Evolutionary conservation across 2,888 invertebrate species (phyloP).

Genomic region (Conus canariensis): DNA sequence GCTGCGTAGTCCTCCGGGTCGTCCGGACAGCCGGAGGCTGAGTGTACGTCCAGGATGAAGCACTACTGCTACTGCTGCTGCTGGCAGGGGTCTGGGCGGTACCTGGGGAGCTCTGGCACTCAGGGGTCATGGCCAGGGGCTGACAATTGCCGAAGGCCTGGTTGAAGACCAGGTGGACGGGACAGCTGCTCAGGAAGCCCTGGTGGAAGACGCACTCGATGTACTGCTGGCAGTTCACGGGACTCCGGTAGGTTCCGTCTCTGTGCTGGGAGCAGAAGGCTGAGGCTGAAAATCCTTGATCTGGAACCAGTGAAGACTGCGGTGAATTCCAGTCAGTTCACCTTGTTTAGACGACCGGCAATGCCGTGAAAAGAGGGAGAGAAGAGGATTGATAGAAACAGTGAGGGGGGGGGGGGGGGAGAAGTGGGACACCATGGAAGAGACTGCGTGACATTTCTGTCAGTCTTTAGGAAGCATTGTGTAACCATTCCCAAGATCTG

Average conservation of each 20-base stretch:
- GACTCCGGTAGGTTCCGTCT: constrained; percentile 24
- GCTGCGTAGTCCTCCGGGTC: too few species aligned
- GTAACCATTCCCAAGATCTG: too few species aligned
- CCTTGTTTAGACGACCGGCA: too few species aligned
- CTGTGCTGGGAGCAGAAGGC: not conserved
- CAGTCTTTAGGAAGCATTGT: too few species aligned
- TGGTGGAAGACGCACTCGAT: constrained; percentile 3
- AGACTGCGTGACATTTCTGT: too few species aligned
- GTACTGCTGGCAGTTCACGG: constrained; percentile 31
- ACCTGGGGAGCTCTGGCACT: not conserved
- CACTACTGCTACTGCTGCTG: too few species aligned
- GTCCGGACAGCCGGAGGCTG: too few species aligned
- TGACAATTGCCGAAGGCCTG: constrained; percentile 33
- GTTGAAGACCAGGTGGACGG: constrained; percentile 26
- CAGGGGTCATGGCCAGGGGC: constrained; percentile 16
- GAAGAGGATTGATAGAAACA: not conserved
- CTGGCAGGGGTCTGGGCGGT: too few species aligned
- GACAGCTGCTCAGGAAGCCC: constrained; percentile 2
- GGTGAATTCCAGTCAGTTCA: too few species aligned
- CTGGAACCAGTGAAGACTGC: not conserved
- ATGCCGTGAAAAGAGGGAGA: not conserved
- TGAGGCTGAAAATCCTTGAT: not conserved
- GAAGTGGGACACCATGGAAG: too few species aligned
- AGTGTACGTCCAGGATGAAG: too few species aligned
- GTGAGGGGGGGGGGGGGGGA: not conserved